phyloP scores from a whole-genome alignment of 1,140 invertebrate genomes.

The Drosophila punjabiensis region DNA sequence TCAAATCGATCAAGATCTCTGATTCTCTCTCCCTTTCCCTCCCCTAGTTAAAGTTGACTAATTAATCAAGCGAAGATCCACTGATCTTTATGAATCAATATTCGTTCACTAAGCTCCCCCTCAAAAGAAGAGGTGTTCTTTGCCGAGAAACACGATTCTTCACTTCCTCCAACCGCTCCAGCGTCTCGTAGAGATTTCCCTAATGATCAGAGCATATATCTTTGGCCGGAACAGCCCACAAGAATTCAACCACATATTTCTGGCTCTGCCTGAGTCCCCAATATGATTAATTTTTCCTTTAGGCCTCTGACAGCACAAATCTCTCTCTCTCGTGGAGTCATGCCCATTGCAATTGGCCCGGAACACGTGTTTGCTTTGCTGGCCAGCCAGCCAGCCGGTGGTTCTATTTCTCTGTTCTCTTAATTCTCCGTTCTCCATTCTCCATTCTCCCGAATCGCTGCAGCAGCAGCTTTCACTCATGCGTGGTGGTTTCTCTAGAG shows the following conservation, averaged over 20 bases:
- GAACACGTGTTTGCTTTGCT: conserved; percentile 66
- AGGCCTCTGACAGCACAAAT: conserved; percentile 61
- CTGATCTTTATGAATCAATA: conserved; percentile 50
- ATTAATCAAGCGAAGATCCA: conserved; percentile 48
- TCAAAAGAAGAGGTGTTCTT: conserved; percentile 21
- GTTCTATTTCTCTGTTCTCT: conserved; percentile 4
- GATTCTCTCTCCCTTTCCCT: background rate
- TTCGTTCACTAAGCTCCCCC: conserved; percentile 29
- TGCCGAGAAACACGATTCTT: conserved; percentile 31
- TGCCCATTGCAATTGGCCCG: conserved; percentile 73
- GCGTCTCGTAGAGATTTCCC: conserved; percentile 5
- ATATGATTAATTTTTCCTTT: conserved; percentile 77
- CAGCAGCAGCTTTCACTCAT: conserved; percentile 82
- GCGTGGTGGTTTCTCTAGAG: conserved; percentile 46
- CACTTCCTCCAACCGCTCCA: conserved; percentile 29
- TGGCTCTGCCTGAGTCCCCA: conserved; percentile 45
- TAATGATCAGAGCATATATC: conserved; percentile 31
- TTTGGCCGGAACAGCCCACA: conserved; percentile 43
- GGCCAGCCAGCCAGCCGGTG: conserved; percentile 15
- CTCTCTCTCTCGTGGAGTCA: conserved; percentile 45
- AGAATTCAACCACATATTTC: conserved; percentile 60
- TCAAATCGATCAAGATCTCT: conserved; percentile 37
- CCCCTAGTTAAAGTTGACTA: conserved; percentile 25
- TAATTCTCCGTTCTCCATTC: conserved; percentile 2
- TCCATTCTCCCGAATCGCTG: conserved; percentile 66